Conservation (phyloP, 1,140 invertebrate genomes). For the Whitmania pigra region DNA sequence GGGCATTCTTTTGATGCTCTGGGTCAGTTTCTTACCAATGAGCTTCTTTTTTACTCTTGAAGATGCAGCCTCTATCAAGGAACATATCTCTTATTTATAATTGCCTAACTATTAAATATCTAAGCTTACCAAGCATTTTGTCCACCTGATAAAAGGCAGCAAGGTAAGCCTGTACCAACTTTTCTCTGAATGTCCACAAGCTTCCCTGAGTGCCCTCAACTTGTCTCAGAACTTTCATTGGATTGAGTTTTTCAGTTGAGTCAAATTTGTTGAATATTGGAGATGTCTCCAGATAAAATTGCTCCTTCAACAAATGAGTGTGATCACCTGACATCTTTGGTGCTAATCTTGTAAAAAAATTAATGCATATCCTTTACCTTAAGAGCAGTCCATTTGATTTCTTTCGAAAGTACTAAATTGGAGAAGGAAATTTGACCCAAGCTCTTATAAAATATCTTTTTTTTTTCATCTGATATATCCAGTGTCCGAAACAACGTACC, state of each 20-base stretch:
- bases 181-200: constrained; percentile 1
- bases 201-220: constrained; percentile 4
- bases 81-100: background rate
- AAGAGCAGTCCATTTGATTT: background rate
- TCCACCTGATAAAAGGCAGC: constrained; percentile 5
- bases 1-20: constrained; percentile 17
- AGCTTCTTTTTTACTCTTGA: no score
- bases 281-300: constrained; percentile 11
- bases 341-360: no score
- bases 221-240: constrained; percentile 8
- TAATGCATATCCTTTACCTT: no score
- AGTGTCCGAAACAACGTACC: background rate
- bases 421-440: background rate
- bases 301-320: background rate
- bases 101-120: background rate
- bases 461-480: background rate
- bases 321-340: no score
- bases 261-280: constrained; percentile 7
- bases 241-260: background rate
- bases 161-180: background rate
- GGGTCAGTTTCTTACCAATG: background rate
- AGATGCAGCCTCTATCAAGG: no score
- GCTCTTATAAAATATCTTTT: background rate
- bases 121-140: background rate
- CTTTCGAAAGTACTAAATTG: background rate